phyloP scores from a whole-genome alignment of 1,140 invertebrate genomes.

The Doryteuthis pealeii region DNA sequence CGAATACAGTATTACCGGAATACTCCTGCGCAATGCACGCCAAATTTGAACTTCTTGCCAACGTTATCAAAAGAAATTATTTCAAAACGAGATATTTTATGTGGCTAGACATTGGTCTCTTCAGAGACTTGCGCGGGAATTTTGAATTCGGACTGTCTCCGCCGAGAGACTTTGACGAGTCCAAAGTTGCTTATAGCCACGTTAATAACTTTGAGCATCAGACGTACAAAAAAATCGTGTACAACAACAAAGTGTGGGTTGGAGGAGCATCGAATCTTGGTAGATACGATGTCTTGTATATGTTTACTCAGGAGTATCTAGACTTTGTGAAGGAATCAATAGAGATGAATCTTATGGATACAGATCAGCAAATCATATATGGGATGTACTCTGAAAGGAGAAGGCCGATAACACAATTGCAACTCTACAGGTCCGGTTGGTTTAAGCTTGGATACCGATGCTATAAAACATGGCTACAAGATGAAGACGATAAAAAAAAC shows the following conservation, averaged over 20 bases:
- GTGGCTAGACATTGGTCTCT: constrained; percentile 49
- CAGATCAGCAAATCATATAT: constrained; percentile 48
- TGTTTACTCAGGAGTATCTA: constrained; percentile 11
- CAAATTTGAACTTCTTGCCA: constrained; percentile 47
- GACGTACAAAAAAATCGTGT: constrained; percentile 29
- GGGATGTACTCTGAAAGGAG: constrained; percentile 18
- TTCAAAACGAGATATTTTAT: constrained; percentile 43
- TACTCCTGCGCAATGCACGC: constrained; percentile 38
- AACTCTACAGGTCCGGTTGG: constrained; percentile 15
- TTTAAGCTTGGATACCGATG: constrained; percentile 10
- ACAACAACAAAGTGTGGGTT: constrained; percentile 39
- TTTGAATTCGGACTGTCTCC: constrained; percentile 36
- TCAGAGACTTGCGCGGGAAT: constrained; percentile 30
- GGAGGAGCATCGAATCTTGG: constrained; percentile 41
- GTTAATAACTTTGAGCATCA: constrained; percentile 29
- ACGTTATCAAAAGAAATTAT: constrained; percentile 27
- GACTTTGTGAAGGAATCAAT: constrained; percentile 34
- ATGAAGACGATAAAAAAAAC: no score
- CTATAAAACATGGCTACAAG: neutral
- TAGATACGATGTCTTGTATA: constrained; percentile 23
- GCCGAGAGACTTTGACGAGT: constrained; percentile 41
- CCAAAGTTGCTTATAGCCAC: constrained; percentile 43
- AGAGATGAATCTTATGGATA: constrained; percentile 34
- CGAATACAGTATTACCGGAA: constrained; percentile 34
- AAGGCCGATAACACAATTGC: constrained; percentile 6